Evolutionary conservation across 2,888 invertebrate genomes (phyloP).

Genomic region (Cybosia mesomella): DNA sequence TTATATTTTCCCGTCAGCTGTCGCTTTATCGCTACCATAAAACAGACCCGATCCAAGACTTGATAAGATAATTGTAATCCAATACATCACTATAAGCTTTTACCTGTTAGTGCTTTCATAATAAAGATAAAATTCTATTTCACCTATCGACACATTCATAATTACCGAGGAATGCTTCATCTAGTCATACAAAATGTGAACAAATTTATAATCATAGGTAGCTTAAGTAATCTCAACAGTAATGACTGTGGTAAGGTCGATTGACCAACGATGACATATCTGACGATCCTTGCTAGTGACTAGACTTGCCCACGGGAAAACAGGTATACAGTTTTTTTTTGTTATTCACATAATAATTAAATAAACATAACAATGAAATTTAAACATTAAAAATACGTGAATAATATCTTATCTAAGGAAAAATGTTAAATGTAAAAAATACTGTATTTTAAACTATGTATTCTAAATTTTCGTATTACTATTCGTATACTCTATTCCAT

Average conservation of each 20-base stretch:
- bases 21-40: conserved; percentile 76
- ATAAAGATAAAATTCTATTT: conserved; percentile 13
- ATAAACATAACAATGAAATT: too few species aligned
- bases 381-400: too few species aligned
- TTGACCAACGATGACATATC: not conserved
- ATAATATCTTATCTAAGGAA: too few species aligned
- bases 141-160: not conserved
- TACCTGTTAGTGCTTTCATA: conserved; percentile 55
- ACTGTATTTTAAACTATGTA: too few species aligned
- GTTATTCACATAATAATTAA: too few species aligned
- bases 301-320: not conserved
- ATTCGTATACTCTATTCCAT: too few species aligned
- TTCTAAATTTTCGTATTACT: too few species aligned
- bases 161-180: not conserved
- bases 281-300: not conserved
- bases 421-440: too few species aligned
- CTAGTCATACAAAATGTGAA: not conserved
- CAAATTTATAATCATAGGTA: not conserved
- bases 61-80: conserved; percentile 83
- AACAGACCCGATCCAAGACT: conserved; percentile 71
- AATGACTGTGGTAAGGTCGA: not conserved
- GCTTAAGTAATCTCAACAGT: not conserved
- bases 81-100: conserved; percentile 72
- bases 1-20: conserved; percentile 78
- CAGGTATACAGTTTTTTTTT: too few species aligned